phyloP scores from a whole-genome alignment of 2,888 invertebrate species.

The Hylaea fasciaria region DNA sequence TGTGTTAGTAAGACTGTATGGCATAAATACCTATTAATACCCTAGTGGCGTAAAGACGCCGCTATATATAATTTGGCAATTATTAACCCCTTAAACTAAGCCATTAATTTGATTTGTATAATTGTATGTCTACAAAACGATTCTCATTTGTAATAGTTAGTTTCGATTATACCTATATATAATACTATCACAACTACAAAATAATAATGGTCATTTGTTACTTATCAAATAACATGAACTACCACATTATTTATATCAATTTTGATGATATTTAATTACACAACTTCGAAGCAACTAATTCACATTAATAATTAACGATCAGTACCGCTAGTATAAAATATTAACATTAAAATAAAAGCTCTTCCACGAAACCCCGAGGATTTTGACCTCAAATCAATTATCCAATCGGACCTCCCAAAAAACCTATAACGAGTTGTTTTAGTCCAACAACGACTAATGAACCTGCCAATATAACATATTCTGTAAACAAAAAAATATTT shows the following conservation, averaged over 20 bases:
- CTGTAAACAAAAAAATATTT: slow-evolving; percentile 17
- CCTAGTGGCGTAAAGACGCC: no score
- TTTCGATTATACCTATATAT: no score
- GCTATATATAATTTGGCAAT: no score
- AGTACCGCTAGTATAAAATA: slow-evolving; percentile 3
- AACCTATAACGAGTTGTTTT: slow-evolving; percentile 38
- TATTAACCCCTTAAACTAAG: no score
- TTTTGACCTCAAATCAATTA: slow-evolving; percentile 41
- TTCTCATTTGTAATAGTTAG: no score
- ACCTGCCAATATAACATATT: slow-evolving; percentile 35
- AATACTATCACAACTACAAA: no score
- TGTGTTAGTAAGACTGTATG: neutral
- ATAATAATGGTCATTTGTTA: no score
- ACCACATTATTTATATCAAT: no score
- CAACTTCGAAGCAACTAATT: neutral
- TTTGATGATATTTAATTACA: neutral
- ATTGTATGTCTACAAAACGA: no score
- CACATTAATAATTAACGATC: neutral
- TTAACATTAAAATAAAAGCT: slow-evolving; percentile 12
- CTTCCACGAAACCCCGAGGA: slow-evolving; percentile 26
- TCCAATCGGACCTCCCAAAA: slow-evolving; percentile 41
- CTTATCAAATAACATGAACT: no score
- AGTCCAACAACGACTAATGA: slow-evolving; percentile 42
- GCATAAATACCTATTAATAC: no score
- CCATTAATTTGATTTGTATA: no score